Percentiles rank a stretch among this genome's conserved stretches.
Evolutionary conservation across 2,888 invertebrate genomes (phyloP).

Genomic region (Noctua janthina): DNA sequence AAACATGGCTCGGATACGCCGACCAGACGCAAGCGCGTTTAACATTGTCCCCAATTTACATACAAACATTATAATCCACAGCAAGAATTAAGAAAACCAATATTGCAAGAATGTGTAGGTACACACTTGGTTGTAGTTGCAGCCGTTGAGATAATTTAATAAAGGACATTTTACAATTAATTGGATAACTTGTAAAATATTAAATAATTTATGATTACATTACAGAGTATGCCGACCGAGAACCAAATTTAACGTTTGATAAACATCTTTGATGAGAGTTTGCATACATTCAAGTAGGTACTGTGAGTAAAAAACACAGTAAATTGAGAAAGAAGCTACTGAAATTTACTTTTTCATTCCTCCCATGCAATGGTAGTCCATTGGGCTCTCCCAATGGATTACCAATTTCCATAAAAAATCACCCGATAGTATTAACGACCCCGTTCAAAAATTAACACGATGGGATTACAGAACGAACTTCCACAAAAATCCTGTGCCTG

Average conservation of each 20-base stretch:
- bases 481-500: conserved; percentile 4
- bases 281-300: not conserved
- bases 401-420: not conserved
- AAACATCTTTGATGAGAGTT: not conserved
- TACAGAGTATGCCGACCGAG: not conserved
- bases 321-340: not conserved
- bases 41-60: conserved; percentile 33
- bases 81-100: conserved; percentile 10
- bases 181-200: not conserved
- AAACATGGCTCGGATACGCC: conserved; percentile 44
- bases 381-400: not conserved
- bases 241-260: not conserved
- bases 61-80: conserved; percentile 25
- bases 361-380: too few relatives aligned
- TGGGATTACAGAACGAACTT: not conserved
- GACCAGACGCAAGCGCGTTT: conserved; percentile 15
- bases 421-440: not conserved
- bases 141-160: not conserved
- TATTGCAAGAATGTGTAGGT: not conserved
- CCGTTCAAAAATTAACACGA: conserved; percentile 11
- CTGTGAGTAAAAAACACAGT: not conserved
- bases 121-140: not conserved
- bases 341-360: not conserved
- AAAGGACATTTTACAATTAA: not conserved
- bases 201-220: not conserved